phyloP scores from a whole-genome alignment of 2,888 invertebrate species.

The Acronicta leporina region DNA sequence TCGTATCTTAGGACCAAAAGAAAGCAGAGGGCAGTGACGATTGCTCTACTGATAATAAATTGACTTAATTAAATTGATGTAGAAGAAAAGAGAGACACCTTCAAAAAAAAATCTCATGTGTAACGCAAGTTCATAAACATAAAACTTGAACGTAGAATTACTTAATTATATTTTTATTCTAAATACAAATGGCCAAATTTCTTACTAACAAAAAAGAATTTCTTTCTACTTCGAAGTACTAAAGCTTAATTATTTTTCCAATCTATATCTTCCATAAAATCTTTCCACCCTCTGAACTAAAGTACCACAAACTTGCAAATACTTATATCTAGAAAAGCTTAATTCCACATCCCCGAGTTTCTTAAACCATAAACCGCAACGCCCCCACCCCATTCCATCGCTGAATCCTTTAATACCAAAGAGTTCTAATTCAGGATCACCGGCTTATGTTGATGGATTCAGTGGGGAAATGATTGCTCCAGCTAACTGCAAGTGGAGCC shows the following conservation, averaged over 20 bases:
- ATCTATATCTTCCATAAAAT: not conserved
- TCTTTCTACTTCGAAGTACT: not conserved
- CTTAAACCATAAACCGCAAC: conserved; percentile 18
- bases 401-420: conserved; percentile 44
- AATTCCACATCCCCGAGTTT: conserved; percentile 21
- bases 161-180: too few relatives aligned
- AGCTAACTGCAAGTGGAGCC: conserved; percentile 21
- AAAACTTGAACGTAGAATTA: too few relatives aligned
- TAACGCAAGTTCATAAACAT: too few relatives aligned
- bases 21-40: too few relatives aligned
- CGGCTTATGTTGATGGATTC: conserved; percentile 49
- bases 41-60: too few relatives aligned
- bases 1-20: too few relatives aligned
- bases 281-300: conserved; percentile 23
- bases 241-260: not conserved
- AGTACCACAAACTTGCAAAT: conserved; percentile 23
- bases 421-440: conserved; percentile 49
- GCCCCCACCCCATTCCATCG: not conserved
- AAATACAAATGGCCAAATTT: too few relatives aligned
- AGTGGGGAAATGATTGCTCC: conserved; percentile 37
- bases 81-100: too few relatives aligned
- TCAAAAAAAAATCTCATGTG: too few relatives aligned
- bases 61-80: too few relatives aligned
- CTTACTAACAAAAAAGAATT: too few relatives aligned
- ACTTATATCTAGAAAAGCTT: conserved; percentile 23